phyloP scores from a whole-genome alignment of 2,113 vertebrate species.

The Salvelinus namaycush region DNA sequence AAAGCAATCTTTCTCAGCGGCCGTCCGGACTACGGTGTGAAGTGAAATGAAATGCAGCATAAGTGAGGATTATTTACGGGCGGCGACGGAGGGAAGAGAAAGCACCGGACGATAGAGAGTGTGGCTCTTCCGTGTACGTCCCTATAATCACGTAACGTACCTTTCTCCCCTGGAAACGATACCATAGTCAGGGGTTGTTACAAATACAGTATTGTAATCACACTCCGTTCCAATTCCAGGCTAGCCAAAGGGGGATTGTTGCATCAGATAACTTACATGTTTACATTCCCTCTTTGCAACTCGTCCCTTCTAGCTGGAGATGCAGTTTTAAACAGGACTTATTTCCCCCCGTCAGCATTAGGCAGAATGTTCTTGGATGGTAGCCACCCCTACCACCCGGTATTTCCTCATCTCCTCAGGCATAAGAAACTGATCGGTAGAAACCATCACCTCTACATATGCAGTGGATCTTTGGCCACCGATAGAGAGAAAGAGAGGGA shows the following conservation, averaged over 20 bases:
- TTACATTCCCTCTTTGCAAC: too few relatives aligned
- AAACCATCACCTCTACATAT: neutral
- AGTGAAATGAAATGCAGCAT: constrained; percentile 49
- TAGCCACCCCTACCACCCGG: neutral
- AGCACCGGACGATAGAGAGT: neutral
- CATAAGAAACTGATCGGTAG: neutral
- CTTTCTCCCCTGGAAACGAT: too few relatives aligned
- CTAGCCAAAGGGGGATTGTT: too few relatives aligned
- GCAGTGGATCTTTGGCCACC: constrained; percentile 1
- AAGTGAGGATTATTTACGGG: constrained; percentile 42
- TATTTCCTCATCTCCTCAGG: constrained; percentile 25
- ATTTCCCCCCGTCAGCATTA: neutral
- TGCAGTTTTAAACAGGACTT: neutral
- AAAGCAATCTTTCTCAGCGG: constrained; percentile 37
- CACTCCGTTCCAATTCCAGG: too few relatives aligned
- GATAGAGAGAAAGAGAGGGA: constrained; percentile 6
- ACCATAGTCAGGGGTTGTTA: too few relatives aligned
- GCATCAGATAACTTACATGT: too few relatives aligned
- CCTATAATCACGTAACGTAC: too few relatives aligned
- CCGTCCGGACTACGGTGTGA: constrained; percentile 19
- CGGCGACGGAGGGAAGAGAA: constrained; percentile 12
- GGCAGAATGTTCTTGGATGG: neutral
- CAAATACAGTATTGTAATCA: too few relatives aligned
- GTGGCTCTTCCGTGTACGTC: constrained; percentile 13
- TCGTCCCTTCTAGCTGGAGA: too few relatives aligned